These are phyloP conservation scores for Agriotes lineatus DNA, from an alignment of 2,888 invertebrate genomes.

Conservation along the genomic window DNA sequence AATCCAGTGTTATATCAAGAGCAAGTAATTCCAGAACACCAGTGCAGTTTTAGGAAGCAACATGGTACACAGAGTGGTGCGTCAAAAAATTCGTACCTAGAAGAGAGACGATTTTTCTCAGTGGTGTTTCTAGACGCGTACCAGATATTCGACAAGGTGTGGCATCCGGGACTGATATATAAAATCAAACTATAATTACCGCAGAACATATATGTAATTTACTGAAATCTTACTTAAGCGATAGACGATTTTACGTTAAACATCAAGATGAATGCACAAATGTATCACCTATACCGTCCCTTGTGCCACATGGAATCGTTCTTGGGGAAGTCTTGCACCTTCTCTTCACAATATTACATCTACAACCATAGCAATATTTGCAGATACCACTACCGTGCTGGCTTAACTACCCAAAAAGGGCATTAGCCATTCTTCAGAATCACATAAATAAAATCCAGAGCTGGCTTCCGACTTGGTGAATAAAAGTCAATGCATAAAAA, in stretches of 20 bases:
- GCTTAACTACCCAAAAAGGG: neutral
- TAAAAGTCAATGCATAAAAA: constrained; percentile 40
- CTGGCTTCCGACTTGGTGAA: constrained; percentile 30
- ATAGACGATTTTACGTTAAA: constrained; percentile 2
- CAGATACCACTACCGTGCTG: neutral
- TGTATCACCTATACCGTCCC: neutral
- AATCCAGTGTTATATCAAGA: neutral
- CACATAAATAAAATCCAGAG: neutral
- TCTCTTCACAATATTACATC: neutral
- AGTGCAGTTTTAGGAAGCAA: constrained; percentile 1
- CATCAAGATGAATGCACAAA: neutral
- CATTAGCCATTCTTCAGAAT: neutral
- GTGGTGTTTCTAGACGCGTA: neutral
- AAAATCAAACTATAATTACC: constrained; percentile 12
- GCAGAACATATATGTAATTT: too few relatives aligned
- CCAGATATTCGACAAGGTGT: neutral
- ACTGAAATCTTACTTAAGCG: neutral
- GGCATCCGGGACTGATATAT: neutral
- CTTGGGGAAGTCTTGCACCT: neutral
- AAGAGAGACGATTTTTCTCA: constrained; percentile 1
- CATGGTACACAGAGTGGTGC: constrained; percentile 10
- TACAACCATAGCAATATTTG: neutral
- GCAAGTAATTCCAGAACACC: neutral
- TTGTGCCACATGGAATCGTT: neutral
- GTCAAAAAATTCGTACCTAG: constrained; percentile 2